Conservation (phyloP, 2,888 invertebrate genomes). For the Zeuzera pyrina region DNA sequence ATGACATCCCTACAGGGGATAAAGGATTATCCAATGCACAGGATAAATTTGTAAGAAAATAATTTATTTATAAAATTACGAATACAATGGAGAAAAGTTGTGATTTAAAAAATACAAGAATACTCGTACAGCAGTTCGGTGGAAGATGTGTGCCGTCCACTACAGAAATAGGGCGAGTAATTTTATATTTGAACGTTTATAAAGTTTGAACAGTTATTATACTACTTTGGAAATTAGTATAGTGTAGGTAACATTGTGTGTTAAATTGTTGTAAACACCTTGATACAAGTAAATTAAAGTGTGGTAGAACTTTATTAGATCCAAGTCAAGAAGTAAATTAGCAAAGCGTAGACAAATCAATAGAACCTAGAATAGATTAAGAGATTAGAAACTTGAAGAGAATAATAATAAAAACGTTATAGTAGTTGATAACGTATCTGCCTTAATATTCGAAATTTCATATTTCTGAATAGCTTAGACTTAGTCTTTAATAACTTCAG, state of each 20-base stretch:
- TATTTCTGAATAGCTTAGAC: slow-evolving; percentile 46
- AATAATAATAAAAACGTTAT: slow-evolving; percentile 30
- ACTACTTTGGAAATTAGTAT: slow-evolving; percentile 50
- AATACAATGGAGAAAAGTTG: slow-evolving; percentile 29
- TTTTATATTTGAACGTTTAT: slow-evolving; percentile 55
- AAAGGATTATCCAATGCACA: slow-evolving; percentile 42
- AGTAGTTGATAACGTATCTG: too few relatives aligned
- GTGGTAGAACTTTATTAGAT: slow-evolving; percentile 53
- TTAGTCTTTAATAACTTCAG: slow-evolving; percentile 40
- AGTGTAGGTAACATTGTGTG: slow-evolving; percentile 45
- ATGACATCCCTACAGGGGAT: slow-evolving; percentile 29
- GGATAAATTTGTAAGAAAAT: not conserved
- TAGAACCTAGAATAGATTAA: slow-evolving; percentile 55
- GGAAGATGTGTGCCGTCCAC: slow-evolving; percentile 50
- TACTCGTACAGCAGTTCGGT: slow-evolving; percentile 48
- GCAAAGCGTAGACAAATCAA: slow-evolving; percentile 39
- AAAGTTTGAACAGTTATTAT: slow-evolving; percentile 42
- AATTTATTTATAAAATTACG: slow-evolving; percentile 6
- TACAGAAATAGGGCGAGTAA: slow-evolving; percentile 67
- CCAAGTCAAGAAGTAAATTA: slow-evolving; percentile 41
- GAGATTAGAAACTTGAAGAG: slow-evolving; percentile 38
- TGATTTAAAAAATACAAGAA: slow-evolving; percentile 41
- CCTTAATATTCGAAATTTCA: too few relatives aligned
- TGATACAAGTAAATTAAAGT: slow-evolving; percentile 34
- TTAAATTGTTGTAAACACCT: slow-evolving; percentile 34